Conservation (phyloP, 1,140 invertebrate genomes). For the Leptoteleia sp. region DNA sequence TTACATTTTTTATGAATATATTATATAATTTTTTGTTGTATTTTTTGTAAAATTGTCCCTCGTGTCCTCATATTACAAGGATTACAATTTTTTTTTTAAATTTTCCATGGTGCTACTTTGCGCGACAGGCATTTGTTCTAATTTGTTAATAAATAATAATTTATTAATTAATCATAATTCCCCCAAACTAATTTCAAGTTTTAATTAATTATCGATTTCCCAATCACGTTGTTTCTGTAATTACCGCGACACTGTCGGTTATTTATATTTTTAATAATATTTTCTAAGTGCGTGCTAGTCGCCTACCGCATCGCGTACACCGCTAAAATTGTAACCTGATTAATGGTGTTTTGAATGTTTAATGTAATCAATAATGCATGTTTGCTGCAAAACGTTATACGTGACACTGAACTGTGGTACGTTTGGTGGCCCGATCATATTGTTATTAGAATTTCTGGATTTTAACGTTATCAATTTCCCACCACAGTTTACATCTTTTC, state of each 20-base stretch:
- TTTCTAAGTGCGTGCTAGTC: conserved; percentile 3
- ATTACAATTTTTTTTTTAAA: no score
- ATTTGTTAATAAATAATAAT: conserved; percentile 45
- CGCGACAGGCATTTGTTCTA: conserved; percentile 13
- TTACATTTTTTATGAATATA: no score
- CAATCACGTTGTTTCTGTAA: conserved; percentile 31
- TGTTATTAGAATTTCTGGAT: not conserved
- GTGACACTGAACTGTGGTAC: conserved; percentile 16
- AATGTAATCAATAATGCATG: conserved; percentile 47
- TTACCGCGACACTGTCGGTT: conserved; percentile 26
- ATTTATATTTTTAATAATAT: conserved; percentile 47
- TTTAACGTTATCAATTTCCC: no score
- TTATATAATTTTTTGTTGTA: no score
- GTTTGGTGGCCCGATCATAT: conserved; percentile 15
- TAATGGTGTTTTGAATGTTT: conserved; percentile 33
- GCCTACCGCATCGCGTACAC: no score
- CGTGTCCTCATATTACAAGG: no score
- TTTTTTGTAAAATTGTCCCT: no score
- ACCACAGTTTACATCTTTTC: no score
- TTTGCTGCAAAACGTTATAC: conserved; percentile 37
- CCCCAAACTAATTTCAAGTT: conserved; percentile 51
- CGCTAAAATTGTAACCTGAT: conserved; percentile 49
- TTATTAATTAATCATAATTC: no score
- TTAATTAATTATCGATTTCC: conserved; percentile 53
- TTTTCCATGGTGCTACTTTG: conserved; percentile 7